Percentiles rank a stretch among this genome's conserved stretches.
Conservation (phyloP, 2,797 vertebrate species). For the Thunnus albacares region DNA sequence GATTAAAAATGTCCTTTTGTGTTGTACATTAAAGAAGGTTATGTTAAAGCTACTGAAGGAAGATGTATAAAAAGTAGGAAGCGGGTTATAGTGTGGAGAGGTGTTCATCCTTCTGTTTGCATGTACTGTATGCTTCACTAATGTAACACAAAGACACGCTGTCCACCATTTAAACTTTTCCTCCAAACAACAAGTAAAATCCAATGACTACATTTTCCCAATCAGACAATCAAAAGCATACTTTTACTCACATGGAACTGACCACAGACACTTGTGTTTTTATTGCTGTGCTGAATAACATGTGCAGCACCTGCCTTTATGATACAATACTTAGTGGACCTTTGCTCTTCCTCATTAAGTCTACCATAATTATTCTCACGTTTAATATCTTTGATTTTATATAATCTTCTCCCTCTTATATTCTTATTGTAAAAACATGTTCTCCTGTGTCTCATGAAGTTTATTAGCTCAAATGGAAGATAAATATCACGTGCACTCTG, state of each 20-base stretch:
- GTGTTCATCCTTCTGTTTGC: too few relatives aligned
- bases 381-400: not conserved
- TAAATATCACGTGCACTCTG: not conserved
- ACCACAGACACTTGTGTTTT: not conserved
- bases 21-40: too few relatives aligned
- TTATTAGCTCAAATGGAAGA: not conserved
- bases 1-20: too few relatives aligned
- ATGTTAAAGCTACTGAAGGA: too few relatives aligned
- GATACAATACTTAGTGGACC: not conserved
- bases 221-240: not conserved
- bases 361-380: not conserved
- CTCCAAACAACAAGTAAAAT: too few relatives aligned
- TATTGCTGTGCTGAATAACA: not conserved
- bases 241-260: not conserved
- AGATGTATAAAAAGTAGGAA: too few relatives aligned
- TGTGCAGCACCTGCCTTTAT: not conserved
- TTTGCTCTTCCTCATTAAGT: slow-evolving; percentile 6
- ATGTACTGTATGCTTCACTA: too few relatives aligned
- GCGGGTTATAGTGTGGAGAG: too few relatives aligned
- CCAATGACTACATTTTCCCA: too few relatives aligned
- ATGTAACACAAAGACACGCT: too few relatives aligned
- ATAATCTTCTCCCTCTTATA: slow-evolving; percentile 21
- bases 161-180: too few relatives aligned
- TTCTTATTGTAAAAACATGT: not conserved
- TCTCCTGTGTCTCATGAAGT: not conserved